Evolutionary conservation across 2,797 vertebrate genomes (phyloP).

Genomic region (Lagorchestes hirsutus): DNA sequence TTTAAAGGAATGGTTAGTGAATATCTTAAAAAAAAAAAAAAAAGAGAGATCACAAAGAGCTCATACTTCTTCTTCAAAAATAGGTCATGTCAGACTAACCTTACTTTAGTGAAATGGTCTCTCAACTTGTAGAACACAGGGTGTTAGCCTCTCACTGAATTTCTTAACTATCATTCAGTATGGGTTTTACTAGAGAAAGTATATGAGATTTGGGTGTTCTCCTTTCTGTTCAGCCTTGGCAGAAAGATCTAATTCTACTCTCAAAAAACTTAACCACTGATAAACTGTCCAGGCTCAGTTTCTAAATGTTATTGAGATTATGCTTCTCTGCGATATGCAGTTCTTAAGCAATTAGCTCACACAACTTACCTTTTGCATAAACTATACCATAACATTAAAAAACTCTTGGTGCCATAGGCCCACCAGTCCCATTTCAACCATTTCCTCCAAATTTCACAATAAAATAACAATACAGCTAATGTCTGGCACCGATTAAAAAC

Average conservation of each 20-base stretch:
- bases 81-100: not conserved
- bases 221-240: not conserved
- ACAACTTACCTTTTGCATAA: not conserved
- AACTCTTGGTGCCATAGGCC: not conserved
- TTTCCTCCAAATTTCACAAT: not conserved
- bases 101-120: not conserved
- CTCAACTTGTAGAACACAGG: not conserved
- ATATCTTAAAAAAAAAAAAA: not conserved
- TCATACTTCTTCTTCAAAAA: not conserved
- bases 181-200: not conserved
- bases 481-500: not conserved
- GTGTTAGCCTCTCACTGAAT: not conserved
- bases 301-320: not conserved
- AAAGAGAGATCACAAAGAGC: not conserved
- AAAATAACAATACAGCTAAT: not conserved
- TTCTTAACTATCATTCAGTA: not conserved
- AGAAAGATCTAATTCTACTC: not conserved
- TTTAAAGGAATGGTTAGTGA: not conserved
- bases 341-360: not conserved
- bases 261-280: not conserved
- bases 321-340: not conserved
- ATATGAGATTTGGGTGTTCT: not conserved
- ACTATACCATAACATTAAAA: not conserved
- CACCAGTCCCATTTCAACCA: not conserved
- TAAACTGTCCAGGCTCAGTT: not conserved